phyloP scores from a whole-genome alignment of 2,797 vertebrate species.

The Carcharodon carcharias region DNA sequence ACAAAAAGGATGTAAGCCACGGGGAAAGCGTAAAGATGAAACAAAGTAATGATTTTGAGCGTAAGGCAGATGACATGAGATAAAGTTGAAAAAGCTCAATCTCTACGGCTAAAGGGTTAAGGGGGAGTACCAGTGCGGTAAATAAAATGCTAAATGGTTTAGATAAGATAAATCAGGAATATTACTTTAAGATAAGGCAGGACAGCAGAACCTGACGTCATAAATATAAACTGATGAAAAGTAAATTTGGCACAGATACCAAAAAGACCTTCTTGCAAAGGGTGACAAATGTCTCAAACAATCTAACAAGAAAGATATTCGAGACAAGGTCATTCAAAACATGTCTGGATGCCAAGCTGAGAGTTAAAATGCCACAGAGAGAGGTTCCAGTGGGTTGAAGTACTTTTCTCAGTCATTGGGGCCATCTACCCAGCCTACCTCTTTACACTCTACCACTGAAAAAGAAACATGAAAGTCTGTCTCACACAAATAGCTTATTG shows the following conservation, averaged over 20 bases:
- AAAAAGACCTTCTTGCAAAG: neutral
- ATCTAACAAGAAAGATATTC: neutral
- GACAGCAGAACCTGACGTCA: neutral
- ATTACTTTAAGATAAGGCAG: neutral
- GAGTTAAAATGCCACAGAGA: neutral
- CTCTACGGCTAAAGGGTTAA: neutral
- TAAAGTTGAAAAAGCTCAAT: neutral
- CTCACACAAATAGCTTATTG: neutral
- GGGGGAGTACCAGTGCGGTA: neutral
- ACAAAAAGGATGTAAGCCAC: neutral
- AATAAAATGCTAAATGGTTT: constrained; percentile 13
- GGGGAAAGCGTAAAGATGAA: neutral
- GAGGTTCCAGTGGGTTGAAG: neutral
- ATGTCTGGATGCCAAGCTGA: neutral
- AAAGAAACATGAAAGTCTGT: neutral
- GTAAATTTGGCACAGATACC: neutral
- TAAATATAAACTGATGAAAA: neutral
- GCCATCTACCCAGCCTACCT: neutral
- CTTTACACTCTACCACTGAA: neutral
- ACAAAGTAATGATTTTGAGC: neutral
- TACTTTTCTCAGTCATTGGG: neutral
- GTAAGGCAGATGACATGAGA: neutral
- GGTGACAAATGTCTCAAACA: neutral
- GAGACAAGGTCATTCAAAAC: neutral
- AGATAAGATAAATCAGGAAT: neutral